Base-by-base conservation (phyloP, 92 coral and sea anemone genomes). In the Umimayanthus kanabou region DNA sequence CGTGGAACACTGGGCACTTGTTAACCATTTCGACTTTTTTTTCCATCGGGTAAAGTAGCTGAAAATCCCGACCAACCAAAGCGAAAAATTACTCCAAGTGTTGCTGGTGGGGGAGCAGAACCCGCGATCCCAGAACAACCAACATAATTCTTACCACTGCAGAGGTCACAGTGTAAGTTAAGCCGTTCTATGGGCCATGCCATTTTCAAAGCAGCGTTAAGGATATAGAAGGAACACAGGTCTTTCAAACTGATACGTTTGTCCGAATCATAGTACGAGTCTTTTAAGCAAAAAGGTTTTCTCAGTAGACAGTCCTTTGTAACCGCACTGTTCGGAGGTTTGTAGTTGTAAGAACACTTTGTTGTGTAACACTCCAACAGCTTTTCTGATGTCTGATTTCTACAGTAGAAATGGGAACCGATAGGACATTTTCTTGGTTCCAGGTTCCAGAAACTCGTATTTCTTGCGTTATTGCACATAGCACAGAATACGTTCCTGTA, bases 401-500 rank as follows among this genome's bases (percentile, higher is more conserved):
- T 2, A 11, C 77, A 73, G 22, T 73, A 73, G 20, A 13, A 26
- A 14, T 30, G n/a, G 10, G 25, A 76, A 40, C n/a, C 80, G 4
- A 7, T 9, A 18, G 58, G 58, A 23, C 80, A 76, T 20, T 76
- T 47, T n/a, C 13, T 45, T 40, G 58, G 58, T 4, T 42, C 4
- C 2, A 76, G 11, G 57, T 9, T 42, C 80, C 80, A 76, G 58
- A 76, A 76, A 76, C 57, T 14, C 6, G 30, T 5, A n/a, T 39
- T 76, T 6, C 14, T 5, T 20, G 57, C 80, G 13, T 23, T 9
- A 45, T 76, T 42, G 33, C 80, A 76, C 10, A 23, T 23, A 4
- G 80, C 80, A n/a, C 80, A 76, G 9, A 76, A 76, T 40, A 42
- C 18, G 5, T 76, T 76, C 13, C 14, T 76, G 57, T 76, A 76